These are phyloP conservation scores for Scartelaos histophorus DNA, from an alignment of 2,113 vertebrate species.

Conservation along the genomic window DNA sequence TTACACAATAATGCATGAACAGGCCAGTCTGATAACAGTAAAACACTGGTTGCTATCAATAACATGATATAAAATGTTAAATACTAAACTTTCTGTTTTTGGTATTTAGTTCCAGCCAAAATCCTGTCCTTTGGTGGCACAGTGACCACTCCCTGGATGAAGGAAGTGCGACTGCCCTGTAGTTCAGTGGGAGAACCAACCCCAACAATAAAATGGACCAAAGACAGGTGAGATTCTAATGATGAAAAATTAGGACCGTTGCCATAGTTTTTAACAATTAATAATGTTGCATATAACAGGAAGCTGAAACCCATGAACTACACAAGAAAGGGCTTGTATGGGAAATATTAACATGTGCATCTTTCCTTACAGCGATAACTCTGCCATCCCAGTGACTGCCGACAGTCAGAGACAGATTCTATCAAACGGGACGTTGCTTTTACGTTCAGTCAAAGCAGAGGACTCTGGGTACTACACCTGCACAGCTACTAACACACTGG, in stretches of 20 bases:
- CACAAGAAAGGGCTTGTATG: neutral
- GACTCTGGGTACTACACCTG: conserved; percentile 98
- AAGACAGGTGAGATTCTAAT: conserved; percentile 86
- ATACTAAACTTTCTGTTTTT: neutral
- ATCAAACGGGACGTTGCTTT: conserved; percentile 89
- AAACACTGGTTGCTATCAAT: neutral
- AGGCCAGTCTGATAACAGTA: conserved; percentile 17
- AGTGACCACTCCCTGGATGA: conserved; percentile 98
- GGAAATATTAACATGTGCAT: neutral
- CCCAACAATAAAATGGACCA: conserved; percentile 95
- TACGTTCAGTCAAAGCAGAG: conserved; percentile 93
- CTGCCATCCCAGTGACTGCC: conserved; percentile 86
- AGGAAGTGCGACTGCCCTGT: conserved; percentile 93
- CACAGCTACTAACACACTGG: conserved; percentile 94
- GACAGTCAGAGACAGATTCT: conserved; percentile 91
- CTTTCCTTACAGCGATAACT: conserved; percentile 83
- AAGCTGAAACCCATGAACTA: neutral
- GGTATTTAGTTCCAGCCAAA: conserved; percentile 87
- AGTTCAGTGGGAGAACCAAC: conserved; percentile 91
- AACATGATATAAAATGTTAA: neutral
- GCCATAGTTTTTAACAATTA: no score
- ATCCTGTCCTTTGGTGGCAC: conserved; percentile 97
- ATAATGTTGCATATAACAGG: no score
- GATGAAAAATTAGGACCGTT: no score
- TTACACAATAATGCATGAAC: conserved; percentile 26